Evolutionary conservation across 2,888 invertebrate genomes (phyloP), one percentile per base, ranked within the genome.

Genomic region (Drosophila colorata): DNA sequence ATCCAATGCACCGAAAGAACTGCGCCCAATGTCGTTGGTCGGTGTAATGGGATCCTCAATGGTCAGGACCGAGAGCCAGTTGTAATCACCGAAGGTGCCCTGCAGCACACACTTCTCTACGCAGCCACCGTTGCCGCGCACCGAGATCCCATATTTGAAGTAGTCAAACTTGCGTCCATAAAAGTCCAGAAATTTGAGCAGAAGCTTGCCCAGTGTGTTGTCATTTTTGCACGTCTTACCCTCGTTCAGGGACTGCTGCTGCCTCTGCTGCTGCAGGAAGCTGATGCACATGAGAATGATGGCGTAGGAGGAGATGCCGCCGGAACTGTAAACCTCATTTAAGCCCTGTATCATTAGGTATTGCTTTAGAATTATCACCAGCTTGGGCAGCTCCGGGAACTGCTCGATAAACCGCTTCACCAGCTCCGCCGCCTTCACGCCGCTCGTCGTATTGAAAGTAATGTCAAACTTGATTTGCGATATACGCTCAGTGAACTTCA

Each of bases 91-190:
- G 14, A 81, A 35, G 1, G 33, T 28, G 8, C 20, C 28, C 7
- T 65, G 63, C 0, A 86, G 59, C 3, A 64, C 52, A 9, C 53
- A 35, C 18, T 86, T 84, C 6, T 83, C 75, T 5, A 75, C 59
- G 23, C 16, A 58, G 18, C 71, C 74, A 0, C 58, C 66, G 0
- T 68, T 43, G 35, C 61, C 66, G 0, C 57, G 49, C 1, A 88
- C 69, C 13, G 88, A 61, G 6, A 84, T 80, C 2, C 48, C 74
- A 37, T 65, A 88, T 44, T 77, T 80, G 5, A 58, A 58, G 56
- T 83, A 80, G 40, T 84, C 80, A 59, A 84, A 84, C 18, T 88
- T 88, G n/a, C 88, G 78, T 23, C 83, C 83, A 38, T 86, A 84
- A 52, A 68, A 88, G 13, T 84, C 88, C 16, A 88, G 41, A 33